phyloP scores from a whole-genome alignment of 2,888 invertebrate genomes.

The Rhaphigaster nebulosa region DNA sequence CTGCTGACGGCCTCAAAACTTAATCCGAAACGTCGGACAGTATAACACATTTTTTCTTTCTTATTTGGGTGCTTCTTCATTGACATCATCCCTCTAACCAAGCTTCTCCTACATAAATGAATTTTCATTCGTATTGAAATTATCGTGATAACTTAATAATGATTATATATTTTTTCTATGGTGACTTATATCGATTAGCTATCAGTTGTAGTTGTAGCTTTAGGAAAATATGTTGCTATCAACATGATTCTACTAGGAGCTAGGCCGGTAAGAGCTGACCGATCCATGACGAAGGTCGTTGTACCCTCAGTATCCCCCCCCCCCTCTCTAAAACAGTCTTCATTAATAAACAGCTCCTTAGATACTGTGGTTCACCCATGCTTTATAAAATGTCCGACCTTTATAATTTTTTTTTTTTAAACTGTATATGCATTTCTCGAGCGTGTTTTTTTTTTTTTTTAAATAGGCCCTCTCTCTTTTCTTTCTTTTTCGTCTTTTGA shows the following conservation, averaged over 20 bases:
- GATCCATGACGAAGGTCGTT: conserved; percentile 3
- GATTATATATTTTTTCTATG: too few species aligned
- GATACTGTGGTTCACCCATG: background rate
- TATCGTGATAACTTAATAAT: too few species aligned
- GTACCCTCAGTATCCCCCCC: background rate
- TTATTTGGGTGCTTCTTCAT: too few species aligned
- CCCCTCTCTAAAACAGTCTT: background rate
- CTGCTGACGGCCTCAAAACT: too few species aligned
- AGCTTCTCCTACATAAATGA: too few species aligned
- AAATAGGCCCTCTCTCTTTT: background rate
- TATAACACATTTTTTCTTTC: too few species aligned
- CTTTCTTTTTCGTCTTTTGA: background rate
- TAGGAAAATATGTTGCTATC: background rate
- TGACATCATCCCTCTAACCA: too few species aligned
- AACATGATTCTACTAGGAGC: background rate
- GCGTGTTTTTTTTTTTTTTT: background rate
- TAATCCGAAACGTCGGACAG: too few species aligned
- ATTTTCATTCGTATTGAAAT: too few species aligned
- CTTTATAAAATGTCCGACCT: background rate
- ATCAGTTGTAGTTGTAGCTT: too few species aligned
- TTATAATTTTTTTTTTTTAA: background rate
- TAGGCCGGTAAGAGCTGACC: background rate
- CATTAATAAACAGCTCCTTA: background rate
- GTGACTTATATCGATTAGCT: too few species aligned
- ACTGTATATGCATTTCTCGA: background rate